A percentile compares a stretch with the other conserved stretches of the same genome.
Conservation (phyloP, 1,140 invertebrate genomes). For the Anadara kagoshimensis region DNA sequence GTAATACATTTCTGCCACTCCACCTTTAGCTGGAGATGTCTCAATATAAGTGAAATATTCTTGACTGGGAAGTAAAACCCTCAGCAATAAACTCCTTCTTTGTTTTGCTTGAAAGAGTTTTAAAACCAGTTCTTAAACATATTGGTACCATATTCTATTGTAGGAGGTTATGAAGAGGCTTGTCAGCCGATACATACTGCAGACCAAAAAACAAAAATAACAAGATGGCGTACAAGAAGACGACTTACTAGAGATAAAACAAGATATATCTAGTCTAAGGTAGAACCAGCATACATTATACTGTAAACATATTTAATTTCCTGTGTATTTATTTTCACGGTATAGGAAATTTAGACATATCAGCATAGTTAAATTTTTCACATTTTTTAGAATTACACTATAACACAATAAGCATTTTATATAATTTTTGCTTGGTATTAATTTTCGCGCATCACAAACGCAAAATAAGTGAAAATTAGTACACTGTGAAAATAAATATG, state of each 20-base stretch:
- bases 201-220: slow-evolving; percentile 77
- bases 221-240: slow-evolving; percentile 79
- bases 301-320: not conserved
- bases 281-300: slow-evolving; percentile 37
- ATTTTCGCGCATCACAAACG: no score
- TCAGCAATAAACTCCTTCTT: no score
- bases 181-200: slow-evolving; percentile 76
- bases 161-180: slow-evolving; percentile 77
- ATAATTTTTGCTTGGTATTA: no score
- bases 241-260: slow-evolving; percentile 79
- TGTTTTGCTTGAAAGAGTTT: no score
- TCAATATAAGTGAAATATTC: no score
- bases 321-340: not conserved
- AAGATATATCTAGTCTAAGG: slow-evolving; percentile 79
- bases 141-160: not conserved
- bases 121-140: no score
- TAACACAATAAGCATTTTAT: no score
- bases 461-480: not conserved
- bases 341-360: not conserved
- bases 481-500: not conserved
- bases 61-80: no score
- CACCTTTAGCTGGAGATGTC: no score
- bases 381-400: no score
- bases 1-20: no score
- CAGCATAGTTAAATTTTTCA: no score